phyloP scores from a whole-genome alignment of 2,797 vertebrate species.

The Apodemus agrarius region DNA sequence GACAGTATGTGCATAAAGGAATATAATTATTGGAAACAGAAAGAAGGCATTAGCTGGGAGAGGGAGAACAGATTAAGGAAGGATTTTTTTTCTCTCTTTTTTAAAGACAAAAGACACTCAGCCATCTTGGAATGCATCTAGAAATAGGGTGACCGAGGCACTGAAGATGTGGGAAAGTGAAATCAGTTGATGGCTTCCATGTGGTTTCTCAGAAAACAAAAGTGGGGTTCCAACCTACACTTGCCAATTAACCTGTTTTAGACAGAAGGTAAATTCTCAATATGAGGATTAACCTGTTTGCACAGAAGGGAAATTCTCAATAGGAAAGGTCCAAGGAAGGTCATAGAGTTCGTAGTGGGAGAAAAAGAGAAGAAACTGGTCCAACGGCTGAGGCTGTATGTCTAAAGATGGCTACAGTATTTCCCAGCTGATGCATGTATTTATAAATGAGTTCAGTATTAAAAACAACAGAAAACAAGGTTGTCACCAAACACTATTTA shows the following conservation, averaged over 20 bases:
- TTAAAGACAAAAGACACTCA: neutral
- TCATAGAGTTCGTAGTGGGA: neutral
- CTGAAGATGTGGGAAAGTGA: neutral
- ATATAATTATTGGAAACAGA: neutral
- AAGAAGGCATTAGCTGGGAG: neutral
- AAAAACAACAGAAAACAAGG: neutral
- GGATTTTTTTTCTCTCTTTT: neutral
- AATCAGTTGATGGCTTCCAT: neutral
- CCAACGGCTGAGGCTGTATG: neutral
- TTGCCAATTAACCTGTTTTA: neutral
- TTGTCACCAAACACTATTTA: neutral
- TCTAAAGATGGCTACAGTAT: neutral
- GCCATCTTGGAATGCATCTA: neutral
- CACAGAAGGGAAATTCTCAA: neutral
- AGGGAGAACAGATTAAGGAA: neutral
- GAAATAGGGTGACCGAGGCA: neutral
- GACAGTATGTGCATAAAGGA: neutral
- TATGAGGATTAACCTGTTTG: neutral
- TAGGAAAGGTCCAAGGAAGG: neutral
- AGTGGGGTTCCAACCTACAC: neutral
- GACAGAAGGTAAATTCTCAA: neutral
- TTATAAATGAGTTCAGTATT: slow-evolving; percentile 1
- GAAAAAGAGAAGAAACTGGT: neutral
- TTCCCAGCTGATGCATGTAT: slow-evolving; percentile 6
- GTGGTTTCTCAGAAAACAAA: neutral